Base-by-base conservation (phyloP, 1,140 invertebrate species). In the Listronotus oregonensis region DNA sequence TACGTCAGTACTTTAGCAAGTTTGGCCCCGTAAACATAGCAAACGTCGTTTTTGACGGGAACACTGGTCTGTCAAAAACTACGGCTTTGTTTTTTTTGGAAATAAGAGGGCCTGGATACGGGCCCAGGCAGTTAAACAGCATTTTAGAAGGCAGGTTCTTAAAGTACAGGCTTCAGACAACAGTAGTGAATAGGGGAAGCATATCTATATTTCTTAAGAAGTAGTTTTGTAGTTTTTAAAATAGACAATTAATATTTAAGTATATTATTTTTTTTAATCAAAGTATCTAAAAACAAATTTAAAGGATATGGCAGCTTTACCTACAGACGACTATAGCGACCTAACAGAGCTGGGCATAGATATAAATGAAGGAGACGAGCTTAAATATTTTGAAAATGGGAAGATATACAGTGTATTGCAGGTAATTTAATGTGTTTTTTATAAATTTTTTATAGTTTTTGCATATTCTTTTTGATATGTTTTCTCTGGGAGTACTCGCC, bases 1-100 rank as follows among this genome's bases (percentile, higher is more conserved):
- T 95, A n/a, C 83, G 85, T 61, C 81, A 86, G 46, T 91, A 93
- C 73, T 94, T 93, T 71, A 86, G 87, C 37, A 83, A 88, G 70
- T 94, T 90, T 81, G 92, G 92, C 4, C 81, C 84, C 18, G 82
- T 94, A 0, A 70, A 80, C 18, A 78, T 76, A 62, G 84, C 87
- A 8, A 83, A 79, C 75, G 87, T 94, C 32, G 75, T 89, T 8
- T 94, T 93, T 75, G 85, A 93, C 71, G 85, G 84, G 65, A 85
- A 85, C 18, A 90, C 88, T 37, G 92, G 92, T 12, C 73, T 91
- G 51, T 89, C 88, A 68, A 86, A 86, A 86, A 89, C 15, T 89
- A 86, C 80, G 92, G 90, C 42, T 89, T 91, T 77, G 82, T 95
- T 17, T 79, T 83, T 57, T 90, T 89, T 78, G 82, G 79, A 12